Conservation (phyloP, 2,113 vertebrate species). For the Beaufortia kweichowensis region DNA sequence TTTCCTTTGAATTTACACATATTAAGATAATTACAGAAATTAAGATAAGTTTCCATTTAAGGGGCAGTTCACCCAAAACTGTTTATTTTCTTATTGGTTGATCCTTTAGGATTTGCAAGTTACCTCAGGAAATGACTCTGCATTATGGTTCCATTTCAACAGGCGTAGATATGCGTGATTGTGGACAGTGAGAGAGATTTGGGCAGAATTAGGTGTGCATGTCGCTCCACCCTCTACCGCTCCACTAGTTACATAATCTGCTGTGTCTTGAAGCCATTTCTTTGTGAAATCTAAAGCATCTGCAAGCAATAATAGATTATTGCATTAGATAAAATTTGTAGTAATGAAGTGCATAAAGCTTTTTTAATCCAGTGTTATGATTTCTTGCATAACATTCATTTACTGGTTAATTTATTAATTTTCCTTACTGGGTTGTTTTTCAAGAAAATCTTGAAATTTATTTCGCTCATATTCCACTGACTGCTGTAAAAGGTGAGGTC, state of each 20-base stretch:
- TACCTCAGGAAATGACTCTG: constrained; percentile 92
- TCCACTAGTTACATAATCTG: constrained; percentile 69
- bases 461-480: constrained; percentile 96
- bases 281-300: constrained; percentile 90
- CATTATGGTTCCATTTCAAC: constrained; percentile 86
- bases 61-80: no score
- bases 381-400: neutral
- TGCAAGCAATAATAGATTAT: constrained; percentile 58
- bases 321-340: neutral
- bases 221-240: constrained; percentile 50
- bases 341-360: neutral
- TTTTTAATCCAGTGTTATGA: constrained; percentile 4
- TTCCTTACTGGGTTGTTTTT: constrained; percentile 90
- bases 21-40: no score
- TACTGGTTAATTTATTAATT: neutral
- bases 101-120: neutral
- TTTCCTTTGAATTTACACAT: no score
- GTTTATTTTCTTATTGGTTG: no score
- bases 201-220: constrained; percentile 56
- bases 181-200: constrained; percentile 72
- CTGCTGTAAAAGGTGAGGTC: constrained; percentile 93
- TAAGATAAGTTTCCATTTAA: no score
- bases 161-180: constrained; percentile 89
- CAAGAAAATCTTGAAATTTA: constrained; percentile 92
- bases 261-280: constrained; percentile 87